Evolutionary conservation across 2,113 vertebrate species (phyloP).

Genomic region (Cygnus buccinator): DNA sequence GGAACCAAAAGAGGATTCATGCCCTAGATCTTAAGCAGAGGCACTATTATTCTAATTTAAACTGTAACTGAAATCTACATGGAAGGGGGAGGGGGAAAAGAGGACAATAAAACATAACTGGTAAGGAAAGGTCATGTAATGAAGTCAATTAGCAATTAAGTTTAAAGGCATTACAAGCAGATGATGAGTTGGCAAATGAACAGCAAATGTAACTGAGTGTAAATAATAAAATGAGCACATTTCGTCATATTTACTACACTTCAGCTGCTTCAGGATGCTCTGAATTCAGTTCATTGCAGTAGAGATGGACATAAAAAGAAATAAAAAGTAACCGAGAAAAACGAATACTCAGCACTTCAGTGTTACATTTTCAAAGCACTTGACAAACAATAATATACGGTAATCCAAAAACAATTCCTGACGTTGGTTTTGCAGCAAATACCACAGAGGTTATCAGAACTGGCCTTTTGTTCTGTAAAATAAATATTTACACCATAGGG

Average conservation of each 20-base stretch:
- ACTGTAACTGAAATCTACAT: not conserved
- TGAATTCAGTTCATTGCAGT: not conserved
- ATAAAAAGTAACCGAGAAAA: not conserved
- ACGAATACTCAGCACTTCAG: not conserved
- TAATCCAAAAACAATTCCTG: slow-evolving; percentile 45
- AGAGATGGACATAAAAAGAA: not conserved
- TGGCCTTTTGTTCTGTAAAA: slow-evolving; percentile 57
- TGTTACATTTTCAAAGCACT: not conserved
- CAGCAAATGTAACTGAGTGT: not conserved
- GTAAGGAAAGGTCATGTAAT: not conserved
- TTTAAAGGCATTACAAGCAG: not conserved
- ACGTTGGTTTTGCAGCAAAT: slow-evolving; percentile 41
- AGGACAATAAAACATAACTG: not conserved
- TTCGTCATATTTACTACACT: not conserved
- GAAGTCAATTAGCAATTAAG: not conserved
- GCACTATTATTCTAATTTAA: not conserved
- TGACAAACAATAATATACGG: not conserved
- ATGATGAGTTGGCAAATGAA: not conserved
- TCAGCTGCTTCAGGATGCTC: not conserved
- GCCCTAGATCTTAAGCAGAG: not conserved
- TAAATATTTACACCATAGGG: slow-evolving; percentile 36
- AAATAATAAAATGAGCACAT: not conserved
- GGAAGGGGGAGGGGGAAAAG: too few relatives aligned
- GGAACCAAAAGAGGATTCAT: not conserved
- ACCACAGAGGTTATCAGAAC: slow-evolving; percentile 54